Evolutionary conservation across 64 coral and sea anemone genomes (phyloP).

Genomic region (Stichodactyla mertensii): DNA sequence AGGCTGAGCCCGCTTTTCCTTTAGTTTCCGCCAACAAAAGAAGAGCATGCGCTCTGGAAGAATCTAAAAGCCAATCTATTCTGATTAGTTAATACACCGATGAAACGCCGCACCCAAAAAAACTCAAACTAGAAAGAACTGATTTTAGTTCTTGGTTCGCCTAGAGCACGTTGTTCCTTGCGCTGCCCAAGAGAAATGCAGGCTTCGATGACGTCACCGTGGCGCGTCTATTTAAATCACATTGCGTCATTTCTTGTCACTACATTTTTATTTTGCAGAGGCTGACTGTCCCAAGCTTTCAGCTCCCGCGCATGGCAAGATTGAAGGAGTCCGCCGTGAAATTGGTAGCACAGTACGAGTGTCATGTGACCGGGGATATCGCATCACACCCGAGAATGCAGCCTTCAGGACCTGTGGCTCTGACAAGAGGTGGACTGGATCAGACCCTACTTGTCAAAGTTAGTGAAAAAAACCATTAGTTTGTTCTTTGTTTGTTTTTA

Average conservation of each 20-base stretch:
- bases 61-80: no score
- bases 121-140: no score
- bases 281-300: conserved; percentile 72
- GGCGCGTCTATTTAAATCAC: no score
- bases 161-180: no score
- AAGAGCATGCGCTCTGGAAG: no score
- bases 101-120: no score
- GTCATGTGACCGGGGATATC: conserved; percentile 74
- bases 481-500: neutral
- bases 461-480: conserved; percentile 7
- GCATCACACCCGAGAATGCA: conserved; percentile 58
- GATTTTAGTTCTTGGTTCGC: no score
- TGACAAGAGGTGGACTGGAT: conserved; percentile 80
- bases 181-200: no score
- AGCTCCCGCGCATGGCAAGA: conserved; percentile 65
- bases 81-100: no score
- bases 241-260: neutral
- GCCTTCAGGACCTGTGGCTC: conserved; percentile 78
- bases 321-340: conserved; percentile 84
- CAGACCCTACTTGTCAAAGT: conserved; percentile 77
- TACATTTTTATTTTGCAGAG: conserved; percentile 33
- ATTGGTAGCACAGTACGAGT: conserved; percentile 74
- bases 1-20: no score
- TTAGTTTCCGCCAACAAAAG: no score
- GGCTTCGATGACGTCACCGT: no score